Evolutionary conservation across 2,797 vertebrate genomes (phyloP).

Genomic region (Loriculus beryllinus): DNA sequence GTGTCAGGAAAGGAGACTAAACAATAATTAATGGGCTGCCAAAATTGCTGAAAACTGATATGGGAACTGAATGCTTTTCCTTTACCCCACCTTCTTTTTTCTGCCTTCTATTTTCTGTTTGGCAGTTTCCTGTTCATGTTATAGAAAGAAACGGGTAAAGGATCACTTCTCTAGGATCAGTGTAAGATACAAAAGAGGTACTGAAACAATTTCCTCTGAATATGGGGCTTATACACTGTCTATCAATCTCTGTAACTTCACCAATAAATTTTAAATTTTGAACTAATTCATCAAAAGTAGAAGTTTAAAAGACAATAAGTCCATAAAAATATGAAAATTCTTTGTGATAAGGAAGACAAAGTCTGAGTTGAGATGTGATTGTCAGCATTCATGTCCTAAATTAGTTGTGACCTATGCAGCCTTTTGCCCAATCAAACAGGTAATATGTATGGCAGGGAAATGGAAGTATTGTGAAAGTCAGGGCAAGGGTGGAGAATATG

Average conservation of each 20-base stretch:
- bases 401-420: accelerated
- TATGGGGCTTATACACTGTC: not conserved
- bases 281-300: not conserved
- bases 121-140: not conserved
- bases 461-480: not conserved
- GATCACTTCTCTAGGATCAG: not conserved
- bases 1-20: not conserved
- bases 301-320: not conserved
- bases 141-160: not conserved
- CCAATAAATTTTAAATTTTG: not conserved
- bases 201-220: not conserved
- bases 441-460: not conserved
- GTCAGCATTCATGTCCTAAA: not conserved
- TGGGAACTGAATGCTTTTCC: not conserved
- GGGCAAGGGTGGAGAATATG: not conserved
- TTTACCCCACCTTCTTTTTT: not conserved
- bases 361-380: not conserved
- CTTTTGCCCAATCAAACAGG: not conserved
- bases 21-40: not conserved
- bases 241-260: not conserved
- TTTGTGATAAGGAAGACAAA: not conserved
- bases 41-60: not conserved
- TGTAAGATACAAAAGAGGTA: not conserved
- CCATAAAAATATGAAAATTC: not conserved
- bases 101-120: not conserved